Conservation (phyloP, 2,797 vertebrate species). For the Channallabes apus region DNA sequence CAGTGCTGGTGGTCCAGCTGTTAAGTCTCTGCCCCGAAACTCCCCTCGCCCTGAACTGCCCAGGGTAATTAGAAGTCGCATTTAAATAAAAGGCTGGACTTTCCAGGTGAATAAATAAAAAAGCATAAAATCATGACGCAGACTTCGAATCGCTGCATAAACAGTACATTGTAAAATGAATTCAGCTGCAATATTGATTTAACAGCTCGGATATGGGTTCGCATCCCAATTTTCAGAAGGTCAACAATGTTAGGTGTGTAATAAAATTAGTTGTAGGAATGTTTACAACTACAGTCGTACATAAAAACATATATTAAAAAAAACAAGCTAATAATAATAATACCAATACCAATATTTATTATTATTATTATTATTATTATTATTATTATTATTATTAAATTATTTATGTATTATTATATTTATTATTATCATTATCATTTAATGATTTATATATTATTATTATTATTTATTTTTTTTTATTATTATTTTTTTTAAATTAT, state of each 20-base stretch:
- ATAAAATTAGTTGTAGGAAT: background rate
- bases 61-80: background rate
- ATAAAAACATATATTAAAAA: background rate
- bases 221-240: background rate
- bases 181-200: too few relatives aligned
- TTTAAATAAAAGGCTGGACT: background rate
- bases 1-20: background rate
- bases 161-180: background rate
- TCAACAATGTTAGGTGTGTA: background rate
- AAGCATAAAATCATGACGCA: background rate
- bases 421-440: too few relatives aligned
- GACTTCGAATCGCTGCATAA: too few relatives aligned
- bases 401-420: too few relatives aligned
- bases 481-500: too few relatives aligned
- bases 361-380: too few relatives aligned
- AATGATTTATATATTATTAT: too few relatives aligned
- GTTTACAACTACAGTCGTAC: background rate
- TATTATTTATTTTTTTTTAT: too few relatives aligned
- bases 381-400: too few relatives aligned
- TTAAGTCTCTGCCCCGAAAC: background rate
- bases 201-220: background rate
- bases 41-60: too few relatives aligned
- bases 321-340: too few relatives aligned
- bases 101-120: background rate
- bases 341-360: too few relatives aligned